These are phyloP conservation scores for Strix aluco DNA, from an alignment of 2,113 vertebrate genomes.

Conservation along the genomic window DNA sequence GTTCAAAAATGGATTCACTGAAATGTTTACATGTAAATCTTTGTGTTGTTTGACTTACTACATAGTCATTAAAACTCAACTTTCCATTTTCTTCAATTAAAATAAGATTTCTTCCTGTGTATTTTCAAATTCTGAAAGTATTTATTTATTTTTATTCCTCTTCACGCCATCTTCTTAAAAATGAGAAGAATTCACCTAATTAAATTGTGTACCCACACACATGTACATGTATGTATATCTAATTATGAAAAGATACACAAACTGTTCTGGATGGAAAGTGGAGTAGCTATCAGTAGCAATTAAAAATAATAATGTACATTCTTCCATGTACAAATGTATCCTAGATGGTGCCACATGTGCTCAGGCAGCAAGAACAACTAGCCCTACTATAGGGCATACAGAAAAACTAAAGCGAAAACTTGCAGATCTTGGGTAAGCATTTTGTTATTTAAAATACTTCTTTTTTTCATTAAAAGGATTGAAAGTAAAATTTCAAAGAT, in stretches of 20 bases:
- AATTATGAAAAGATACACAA: background rate
- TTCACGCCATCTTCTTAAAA: background rate
- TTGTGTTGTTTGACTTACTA: background rate
- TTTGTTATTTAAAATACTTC: background rate
- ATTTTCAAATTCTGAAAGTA: background rate
- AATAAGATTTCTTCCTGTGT: background rate
- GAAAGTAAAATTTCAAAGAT: background rate
- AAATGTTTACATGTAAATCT: background rate
- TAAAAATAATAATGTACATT: constrained; percentile 60
- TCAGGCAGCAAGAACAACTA: constrained; percentile 68
- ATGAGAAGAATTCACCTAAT: background rate
- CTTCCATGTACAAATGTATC: constrained; percentile 64
- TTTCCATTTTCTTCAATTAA: background rate
- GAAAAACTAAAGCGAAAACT: constrained; percentile 79
- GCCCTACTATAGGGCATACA: constrained; percentile 70
- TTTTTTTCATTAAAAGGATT: background rate
- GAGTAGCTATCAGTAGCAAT: background rate
- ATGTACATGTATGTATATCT: background rate
- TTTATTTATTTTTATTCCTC: background rate
- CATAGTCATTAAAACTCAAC: background rate
- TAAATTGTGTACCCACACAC: background rate
- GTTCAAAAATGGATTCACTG: background rate
- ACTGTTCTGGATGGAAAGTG: background rate
- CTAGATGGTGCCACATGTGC: constrained; percentile 74
- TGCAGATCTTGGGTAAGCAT: constrained; percentile 81